phyloP scores from a whole-genome alignment of 2,113 vertebrate species.

The Dipodomys merriami region DNA sequence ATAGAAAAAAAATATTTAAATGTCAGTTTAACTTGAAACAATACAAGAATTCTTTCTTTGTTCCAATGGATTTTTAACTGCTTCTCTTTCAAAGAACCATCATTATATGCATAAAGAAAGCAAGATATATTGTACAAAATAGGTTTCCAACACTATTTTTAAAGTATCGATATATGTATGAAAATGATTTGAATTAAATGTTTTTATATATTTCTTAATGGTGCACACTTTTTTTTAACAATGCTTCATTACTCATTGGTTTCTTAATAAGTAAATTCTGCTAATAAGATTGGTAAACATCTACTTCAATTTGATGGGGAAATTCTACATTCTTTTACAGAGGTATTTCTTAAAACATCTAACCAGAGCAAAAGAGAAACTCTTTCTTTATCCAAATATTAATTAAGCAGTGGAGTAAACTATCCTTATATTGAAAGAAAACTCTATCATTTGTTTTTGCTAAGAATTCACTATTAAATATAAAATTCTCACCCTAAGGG shows the following conservation, averaged over 20 bases:
- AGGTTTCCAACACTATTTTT: background rate
- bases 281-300: background rate
- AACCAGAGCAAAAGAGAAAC: background rate
- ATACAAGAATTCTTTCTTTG: slow-evolving; percentile 44
- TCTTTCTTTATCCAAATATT: slow-evolving; percentile 13
- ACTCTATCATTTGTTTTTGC: slow-evolving; percentile 30
- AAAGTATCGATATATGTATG: background rate
- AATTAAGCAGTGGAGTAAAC: background rate
- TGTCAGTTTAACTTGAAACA: slow-evolving; percentile 43
- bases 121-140: background rate
- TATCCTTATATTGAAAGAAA: slow-evolving; percentile 26
- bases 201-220: background rate
- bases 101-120: slow-evolving; percentile 13
- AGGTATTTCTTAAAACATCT: background rate
- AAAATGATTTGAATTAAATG: background rate
- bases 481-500: slow-evolving; percentile 26
- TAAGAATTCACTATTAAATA: slow-evolving; percentile 60
- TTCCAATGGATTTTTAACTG: slow-evolving; percentile 35
- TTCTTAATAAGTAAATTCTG: slow-evolving; percentile 23
- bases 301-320: background rate
- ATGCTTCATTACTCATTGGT: background rate
- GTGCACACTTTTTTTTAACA: background rate
- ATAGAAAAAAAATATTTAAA: slow-evolving; percentile 25
- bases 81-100: background rate
- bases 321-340: slow-evolving; percentile 44